Base-by-base conservation (phyloP, 1,140 invertebrate species). In the Bombus consobrinus region DNA sequence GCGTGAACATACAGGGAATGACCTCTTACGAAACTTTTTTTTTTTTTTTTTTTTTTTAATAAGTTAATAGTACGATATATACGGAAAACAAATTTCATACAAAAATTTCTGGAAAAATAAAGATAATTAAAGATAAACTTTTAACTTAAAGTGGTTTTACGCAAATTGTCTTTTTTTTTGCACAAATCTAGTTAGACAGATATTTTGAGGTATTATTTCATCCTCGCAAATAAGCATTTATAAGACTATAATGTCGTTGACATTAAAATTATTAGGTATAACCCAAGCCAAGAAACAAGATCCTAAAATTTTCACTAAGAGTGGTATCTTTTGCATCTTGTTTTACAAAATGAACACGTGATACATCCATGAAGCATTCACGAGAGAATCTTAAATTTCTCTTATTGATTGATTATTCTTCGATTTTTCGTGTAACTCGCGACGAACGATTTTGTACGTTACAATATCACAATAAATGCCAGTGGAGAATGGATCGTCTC, bases 391-490 rank as follows among this genome's bases (percentile, higher is more conserved):
- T 57, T 62, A 32, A 66, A 71, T 78, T 78, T 57, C 8, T 66
- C 69, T 47, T 69, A 22, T 83, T 59, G 47, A 22, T 83, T 59
- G 47, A 77, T 83, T 53, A 79, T 28, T 74, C 22, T 22, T 82
- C 71, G 62, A 80, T 81, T 22, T 77, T 82, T 84, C 59, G 77
- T 86, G 73, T 81, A 86, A 88, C 91, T 92, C 89, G 93, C 91
- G 93, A 93, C 90, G 88, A 94, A 92, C 89, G 85, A 86, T 93
- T 94, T 95, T 95, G 93, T 94, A 94, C 94, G 93, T 94, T 94
- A 91, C 91, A 93, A 92, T 95, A 95, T 95, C 94, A 95, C 94
- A 95, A 94, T 93, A 88, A 93, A 92, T 93, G 91, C 88, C 91
- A 87, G 91, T 86, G 91, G 91, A 91, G 92, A 9, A 73, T 90